Percentiles rank a stretch among this genome's conserved stretches.
Conservation (phyloP, 2,888 invertebrate species). For the Ephialtes manifestator region DNA sequence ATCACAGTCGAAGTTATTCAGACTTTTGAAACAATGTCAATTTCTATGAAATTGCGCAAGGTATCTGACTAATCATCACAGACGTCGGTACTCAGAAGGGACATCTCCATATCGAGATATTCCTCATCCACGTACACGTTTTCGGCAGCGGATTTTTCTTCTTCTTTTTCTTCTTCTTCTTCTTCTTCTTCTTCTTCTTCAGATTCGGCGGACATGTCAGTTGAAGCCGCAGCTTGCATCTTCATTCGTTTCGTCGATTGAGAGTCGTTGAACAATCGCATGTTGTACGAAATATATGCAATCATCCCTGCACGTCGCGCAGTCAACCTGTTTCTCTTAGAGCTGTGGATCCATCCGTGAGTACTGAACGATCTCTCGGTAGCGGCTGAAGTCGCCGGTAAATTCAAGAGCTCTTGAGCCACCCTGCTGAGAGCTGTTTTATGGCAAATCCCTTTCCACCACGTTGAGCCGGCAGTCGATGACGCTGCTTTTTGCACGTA, state of each 20-base stretch:
- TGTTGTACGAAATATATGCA: constrained; percentile 29
- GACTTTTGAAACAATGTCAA: too few species aligned
- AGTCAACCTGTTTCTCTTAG: constrained; percentile 34
- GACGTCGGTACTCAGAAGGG: background rate
- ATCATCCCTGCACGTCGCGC: background rate
- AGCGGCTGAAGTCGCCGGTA: constrained; percentile 35
- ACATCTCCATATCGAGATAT: constrained; percentile 15
- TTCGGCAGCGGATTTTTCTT: constrained; percentile 9
- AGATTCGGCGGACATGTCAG: background rate
- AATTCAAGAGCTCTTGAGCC: constrained; percentile 11
- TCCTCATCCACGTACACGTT: background rate
- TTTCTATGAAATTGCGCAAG: too few species aligned
- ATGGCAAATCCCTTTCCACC: constrained; percentile 31
- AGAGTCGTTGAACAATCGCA: constrained; percentile 21
- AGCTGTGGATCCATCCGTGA: constrained; percentile 27
- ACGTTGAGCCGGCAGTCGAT: background rate
- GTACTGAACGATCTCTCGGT: constrained; percentile 40
- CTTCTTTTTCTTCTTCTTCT: constrained; percentile 16
- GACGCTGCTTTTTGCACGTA: constrained; percentile 11
- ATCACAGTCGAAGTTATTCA: too few species aligned
- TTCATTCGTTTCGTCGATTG: background rate
- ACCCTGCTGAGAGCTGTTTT: constrained; percentile 32
- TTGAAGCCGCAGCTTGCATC: background rate
- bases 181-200: background rate
- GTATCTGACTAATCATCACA: too few species aligned